Evolutionary conservation across 2,797 vertebrate genomes (phyloP), one percentile per base, ranked within the genome.

Genomic region (Pygocentrus nattereri): DNA sequence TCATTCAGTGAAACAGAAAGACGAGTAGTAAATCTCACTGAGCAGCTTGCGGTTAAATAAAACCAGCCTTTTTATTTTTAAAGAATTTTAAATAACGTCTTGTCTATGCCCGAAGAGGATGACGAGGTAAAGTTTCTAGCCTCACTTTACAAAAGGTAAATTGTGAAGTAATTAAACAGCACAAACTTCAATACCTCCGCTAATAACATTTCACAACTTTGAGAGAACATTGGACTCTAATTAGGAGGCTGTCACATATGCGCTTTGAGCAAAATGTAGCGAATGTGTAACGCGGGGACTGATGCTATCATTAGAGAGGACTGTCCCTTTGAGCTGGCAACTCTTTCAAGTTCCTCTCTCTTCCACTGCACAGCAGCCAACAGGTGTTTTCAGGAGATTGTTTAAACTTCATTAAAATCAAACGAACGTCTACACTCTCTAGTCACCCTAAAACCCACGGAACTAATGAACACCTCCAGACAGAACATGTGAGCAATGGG

Each of bases 201-300:
- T 84, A 81, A 87, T 88, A 88, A 88, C 86, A 85, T 86, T 85
- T 88, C 87, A 85, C 77, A 84, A 88, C 87, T 73, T 85, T 58
- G 84, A 77, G 83, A 82, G 83, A 88, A 84, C 76, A 65, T 59
- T 83, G 88, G 80, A 81, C 88, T 91, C 90, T 92, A 93, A 92
- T 92, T 92, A 94, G 91, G 91, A 89, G 85, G 84, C 90, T 90
- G 91, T 91, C 91, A 91, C 90, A 88, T 79, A 83, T 77, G 78
- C 76, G 88, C 90, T 92, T 89, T 89, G 87, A 89, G 89, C 85
- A 82, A 89, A 88, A 88, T 79, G 71, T 82, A 85, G 87, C 86
- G 84, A 87, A 87, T 80, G 78, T 85, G 88, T 87, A 90, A 88
- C 78, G 88, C 88, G 85, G 87, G 84, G 89, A 84, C 87, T 83